These are phyloP conservation scores for Nephrotoma appendiculata DNA, from an alignment of 2,888 invertebrate species.

Conservation along the genomic window DNA sequence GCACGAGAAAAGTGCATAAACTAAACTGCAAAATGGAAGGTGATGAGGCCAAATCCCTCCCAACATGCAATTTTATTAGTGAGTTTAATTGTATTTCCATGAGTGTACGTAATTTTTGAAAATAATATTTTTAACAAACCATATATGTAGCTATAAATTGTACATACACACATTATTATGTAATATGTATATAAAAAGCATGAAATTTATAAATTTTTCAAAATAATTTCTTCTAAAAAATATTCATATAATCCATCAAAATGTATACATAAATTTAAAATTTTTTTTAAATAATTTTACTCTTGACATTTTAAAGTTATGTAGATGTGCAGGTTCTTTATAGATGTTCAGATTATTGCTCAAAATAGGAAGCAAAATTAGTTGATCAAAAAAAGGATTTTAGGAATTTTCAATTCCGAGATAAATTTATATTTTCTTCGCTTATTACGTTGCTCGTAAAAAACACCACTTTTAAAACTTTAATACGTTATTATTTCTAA, in stretches of 20 bases:
- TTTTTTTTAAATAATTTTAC: neutral
- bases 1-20: too few relatives aligned
- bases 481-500: too few relatives aligned
- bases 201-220: neutral
- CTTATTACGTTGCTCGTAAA: too few relatives aligned
- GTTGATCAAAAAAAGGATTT: too few relatives aligned
- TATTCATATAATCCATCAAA: neutral
- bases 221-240: neutral
- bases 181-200: neutral
- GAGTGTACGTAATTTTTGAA: neutral
- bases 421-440: too few relatives aligned
- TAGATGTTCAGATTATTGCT: too few relatives aligned
- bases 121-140: neutral
- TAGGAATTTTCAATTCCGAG: too few relatives aligned
- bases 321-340: neutral
- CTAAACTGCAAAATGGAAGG: too few relatives aligned
- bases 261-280: neutral
- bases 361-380: too few relatives aligned
- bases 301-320: neutral
- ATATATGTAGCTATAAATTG: neutral
- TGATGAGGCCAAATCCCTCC: too few relatives aligned
- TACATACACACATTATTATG: neutral
- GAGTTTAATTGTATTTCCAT: neutral
- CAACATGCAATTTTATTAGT: neutral
- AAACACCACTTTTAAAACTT: too few relatives aligned